Conservation (phyloP, 2,113 vertebrate genomes). For the Gymnocephalus cernua region DNA sequence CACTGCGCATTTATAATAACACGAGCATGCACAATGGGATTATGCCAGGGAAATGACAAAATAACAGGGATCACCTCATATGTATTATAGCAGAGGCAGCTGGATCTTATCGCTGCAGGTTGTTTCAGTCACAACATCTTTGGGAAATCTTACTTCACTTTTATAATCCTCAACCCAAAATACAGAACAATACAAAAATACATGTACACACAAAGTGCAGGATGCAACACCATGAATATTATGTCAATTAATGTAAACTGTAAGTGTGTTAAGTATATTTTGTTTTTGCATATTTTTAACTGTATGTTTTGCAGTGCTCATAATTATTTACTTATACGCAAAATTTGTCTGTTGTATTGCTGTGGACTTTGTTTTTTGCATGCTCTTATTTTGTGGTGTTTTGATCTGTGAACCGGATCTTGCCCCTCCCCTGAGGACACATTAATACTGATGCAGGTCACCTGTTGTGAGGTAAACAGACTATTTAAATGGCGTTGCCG, state of each 20-base stretch:
- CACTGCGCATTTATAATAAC: conserved; percentile 29
- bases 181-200: not conserved
- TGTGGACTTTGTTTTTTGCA: too few relatives aligned
- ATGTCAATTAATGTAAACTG: not conserved
- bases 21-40: conserved; percentile 36
- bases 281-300: too few relatives aligned
- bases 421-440: too few relatives aligned
- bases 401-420: too few relatives aligned
- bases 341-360: too few relatives aligned
- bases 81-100: conserved; percentile 23
- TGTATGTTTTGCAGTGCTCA: too few relatives aligned
- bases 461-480: too few relatives aligned
- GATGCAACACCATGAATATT: not conserved
- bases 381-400: too few relatives aligned
- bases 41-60: conserved; percentile 23
- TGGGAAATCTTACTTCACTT: not conserved
- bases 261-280: not conserved
- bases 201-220: not conserved
- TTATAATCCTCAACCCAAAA: not conserved
- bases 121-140: conserved; percentile 6
- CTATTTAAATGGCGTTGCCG: too few relatives aligned
- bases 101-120: conserved; percentile 9
- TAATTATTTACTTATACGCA: too few relatives aligned
- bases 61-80: conserved; percentile 26
- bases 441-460: too few relatives aligned